Percentiles rank a stretch among this genome's conserved stretches.
Evolutionary conservation across 2,888 invertebrate genomes (phyloP).

Genomic region (Julus scandinavius): DNA sequence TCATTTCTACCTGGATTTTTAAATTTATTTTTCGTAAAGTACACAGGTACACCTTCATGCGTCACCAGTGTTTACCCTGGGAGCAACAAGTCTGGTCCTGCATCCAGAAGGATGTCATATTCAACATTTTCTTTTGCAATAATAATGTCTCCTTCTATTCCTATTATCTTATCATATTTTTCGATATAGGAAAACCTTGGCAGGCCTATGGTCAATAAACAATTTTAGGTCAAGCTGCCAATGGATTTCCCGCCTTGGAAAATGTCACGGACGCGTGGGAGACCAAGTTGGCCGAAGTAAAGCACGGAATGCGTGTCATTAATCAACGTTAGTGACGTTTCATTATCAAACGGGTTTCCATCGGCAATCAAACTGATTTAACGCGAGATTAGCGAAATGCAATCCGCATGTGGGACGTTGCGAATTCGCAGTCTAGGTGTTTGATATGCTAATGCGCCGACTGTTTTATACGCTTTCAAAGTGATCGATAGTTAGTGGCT

Average conservation of each 20-base stretch:
- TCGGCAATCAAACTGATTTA: slow-evolving; percentile 18
- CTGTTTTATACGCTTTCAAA: background rate
- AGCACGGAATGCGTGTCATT: background rate
- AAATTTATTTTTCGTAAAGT: too few relatives aligned
- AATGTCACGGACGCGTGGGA: slow-evolving; percentile 18
- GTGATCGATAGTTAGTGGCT: too few relatives aligned
- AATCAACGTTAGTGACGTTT: background rate
- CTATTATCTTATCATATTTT: background rate
- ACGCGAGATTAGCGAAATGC: background rate
- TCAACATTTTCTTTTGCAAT: background rate
- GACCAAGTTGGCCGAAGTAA: background rate
- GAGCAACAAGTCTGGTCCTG: slow-evolving; percentile 7
- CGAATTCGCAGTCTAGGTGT: background rate
- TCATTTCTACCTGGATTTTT: too few relatives aligned
- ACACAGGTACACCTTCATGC: background rate
- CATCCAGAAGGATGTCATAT: background rate
- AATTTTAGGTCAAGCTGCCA: background rate
- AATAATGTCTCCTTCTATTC: background rate
- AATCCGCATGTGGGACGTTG: background rate
- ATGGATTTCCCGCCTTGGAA: background rate
- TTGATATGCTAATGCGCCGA: slow-evolving; percentile 1
- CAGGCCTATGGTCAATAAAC: slow-evolving; percentile 18
- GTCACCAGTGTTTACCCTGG: background rate
- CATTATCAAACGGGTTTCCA: background rate
- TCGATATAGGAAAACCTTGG: background rate